phyloP scores from a whole-genome alignment of 2,888 invertebrate genomes.

The Cosmia trapezina region DNA sequence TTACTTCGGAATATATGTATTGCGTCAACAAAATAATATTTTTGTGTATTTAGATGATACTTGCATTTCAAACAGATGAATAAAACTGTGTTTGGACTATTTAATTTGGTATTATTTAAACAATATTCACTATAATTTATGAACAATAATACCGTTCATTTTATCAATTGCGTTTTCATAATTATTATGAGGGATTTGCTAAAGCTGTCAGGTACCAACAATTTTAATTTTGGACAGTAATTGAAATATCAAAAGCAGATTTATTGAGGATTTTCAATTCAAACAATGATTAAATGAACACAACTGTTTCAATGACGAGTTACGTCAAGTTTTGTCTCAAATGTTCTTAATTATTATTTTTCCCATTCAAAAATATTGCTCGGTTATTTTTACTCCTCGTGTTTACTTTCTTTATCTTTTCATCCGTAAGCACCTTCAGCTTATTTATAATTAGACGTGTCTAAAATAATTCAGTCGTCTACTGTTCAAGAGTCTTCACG shows the following conservation, averaged over 20 bases:
- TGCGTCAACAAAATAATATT: neutral
- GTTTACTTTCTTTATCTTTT: neutral
- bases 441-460: neutral
- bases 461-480: neutral
- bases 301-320: neutral
- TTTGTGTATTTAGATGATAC: neutral
- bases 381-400: neutral
- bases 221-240: neutral
- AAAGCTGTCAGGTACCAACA: too few relatives aligned
- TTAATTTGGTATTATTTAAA: neutral
- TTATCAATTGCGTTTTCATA: neutral
- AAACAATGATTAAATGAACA: too few relatives aligned
- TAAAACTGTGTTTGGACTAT: neutral
- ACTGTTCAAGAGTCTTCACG: neutral
- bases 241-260: neutral
- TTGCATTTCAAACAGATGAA: constrained; percentile 1
- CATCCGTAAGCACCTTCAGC: neutral
- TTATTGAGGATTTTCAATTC: neutral
- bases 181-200: neutral
- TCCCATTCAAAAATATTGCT: neutral
- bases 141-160: neutral
- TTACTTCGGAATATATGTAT: constrained; percentile 15
- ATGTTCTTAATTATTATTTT: neutral
- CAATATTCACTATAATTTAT: neutral
- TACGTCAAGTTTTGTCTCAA: neutral